Conservation (phyloP, 2,113 vertebrate species). For the Seriola quinqueradiata region DNA sequence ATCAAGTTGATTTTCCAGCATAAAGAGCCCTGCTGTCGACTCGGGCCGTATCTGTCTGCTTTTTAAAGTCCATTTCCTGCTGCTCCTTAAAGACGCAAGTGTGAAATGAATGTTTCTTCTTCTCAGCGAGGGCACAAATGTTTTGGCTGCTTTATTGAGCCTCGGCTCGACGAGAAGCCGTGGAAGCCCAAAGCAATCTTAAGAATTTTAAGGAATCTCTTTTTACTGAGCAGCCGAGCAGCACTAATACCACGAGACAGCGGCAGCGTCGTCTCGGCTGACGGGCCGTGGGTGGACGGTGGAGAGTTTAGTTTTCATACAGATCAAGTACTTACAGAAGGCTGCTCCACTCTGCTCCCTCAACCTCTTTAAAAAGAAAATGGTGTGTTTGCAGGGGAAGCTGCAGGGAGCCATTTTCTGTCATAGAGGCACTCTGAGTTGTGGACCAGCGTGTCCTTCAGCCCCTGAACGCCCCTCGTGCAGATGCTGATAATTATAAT, state of each 20-base stretch:
- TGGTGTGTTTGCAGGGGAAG: slow-evolving; percentile 52
- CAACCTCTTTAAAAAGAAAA: slow-evolving; percentile 46
- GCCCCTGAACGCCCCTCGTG: slow-evolving; percentile 40
- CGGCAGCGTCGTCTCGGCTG: slow-evolving; percentile 41
- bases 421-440: slow-evolving; percentile 25
- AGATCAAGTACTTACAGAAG: slow-evolving; percentile 60
- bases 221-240: slow-evolving; percentile 59
- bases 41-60: slow-evolving; percentile 23
- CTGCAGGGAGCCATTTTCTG: slow-evolving; percentile 57
- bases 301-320: slow-evolving; percentile 63
- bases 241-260: slow-evolving; percentile 67
- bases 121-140: slow-evolving; percentile 35
- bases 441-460: slow-evolving; percentile 27
- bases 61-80: slow-evolving; percentile 60
- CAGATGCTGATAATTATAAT: slow-evolving; percentile 42
- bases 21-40: slow-evolving; percentile 42
- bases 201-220: slow-evolving; percentile 67
- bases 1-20: slow-evolving; percentile 26
- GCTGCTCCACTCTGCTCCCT: slow-evolving; percentile 42
- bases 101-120: slow-evolving; percentile 64
- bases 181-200: slow-evolving; percentile 64
- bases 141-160: slow-evolving; percentile 46
- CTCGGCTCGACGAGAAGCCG: slow-evolving; percentile 34
- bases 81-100: slow-evolving; percentile 49
- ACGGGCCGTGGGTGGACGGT: slow-evolving; percentile 38